A percentile compares a stretch with the other conserved stretches of the same genome.
Conservation (phyloP, 1,140 invertebrate genomes). For the Drosophila varians region DNA sequence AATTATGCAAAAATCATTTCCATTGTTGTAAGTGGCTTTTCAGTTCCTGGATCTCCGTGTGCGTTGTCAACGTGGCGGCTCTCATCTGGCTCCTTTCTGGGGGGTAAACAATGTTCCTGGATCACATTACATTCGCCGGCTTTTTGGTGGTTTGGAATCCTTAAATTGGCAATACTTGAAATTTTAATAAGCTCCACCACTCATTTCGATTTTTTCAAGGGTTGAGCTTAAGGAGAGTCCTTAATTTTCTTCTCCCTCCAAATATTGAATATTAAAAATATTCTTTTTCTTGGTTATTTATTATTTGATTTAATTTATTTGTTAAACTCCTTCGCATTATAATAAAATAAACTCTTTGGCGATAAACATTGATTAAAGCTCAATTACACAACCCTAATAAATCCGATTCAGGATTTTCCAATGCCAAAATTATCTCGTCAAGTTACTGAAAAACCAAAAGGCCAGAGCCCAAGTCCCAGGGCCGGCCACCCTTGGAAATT, state of each 20-base stretch:
- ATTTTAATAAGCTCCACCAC: conserved; percentile 55
- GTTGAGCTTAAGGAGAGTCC: neutral
- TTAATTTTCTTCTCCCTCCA: no score
- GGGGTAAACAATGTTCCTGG: conserved; percentile 19
- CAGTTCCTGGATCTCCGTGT: conserved; percentile 4
- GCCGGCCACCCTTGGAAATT: conserved; percentile 2
- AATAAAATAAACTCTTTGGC: neutral
- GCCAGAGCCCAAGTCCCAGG: neutral
- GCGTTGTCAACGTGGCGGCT: neutral
- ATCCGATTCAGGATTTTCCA: conserved; percentile 38
- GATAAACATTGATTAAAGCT: conserved; percentile 1
- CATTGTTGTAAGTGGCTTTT: conserved; percentile 77
- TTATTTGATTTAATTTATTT: no score
- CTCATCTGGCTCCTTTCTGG: neutral
- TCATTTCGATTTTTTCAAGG: conserved; percentile 16
- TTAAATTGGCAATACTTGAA: conserved; percentile 71
- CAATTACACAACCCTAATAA: conserved; percentile 13
- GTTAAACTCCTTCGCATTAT: no score
- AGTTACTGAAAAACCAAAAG: conserved; percentile 4
- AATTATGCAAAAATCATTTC: conserved; percentile 80
- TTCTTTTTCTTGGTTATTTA: no score
- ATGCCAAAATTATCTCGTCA: conserved; percentile 40
- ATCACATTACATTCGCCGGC: conserved; percentile 59
- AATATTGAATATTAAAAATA: no score
- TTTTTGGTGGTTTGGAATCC: conserved; percentile 5